These are phyloP conservation scores for Lacerta agilis DNA, from an alignment of 2,797 vertebrate species.

Conservation along the genomic window DNA sequence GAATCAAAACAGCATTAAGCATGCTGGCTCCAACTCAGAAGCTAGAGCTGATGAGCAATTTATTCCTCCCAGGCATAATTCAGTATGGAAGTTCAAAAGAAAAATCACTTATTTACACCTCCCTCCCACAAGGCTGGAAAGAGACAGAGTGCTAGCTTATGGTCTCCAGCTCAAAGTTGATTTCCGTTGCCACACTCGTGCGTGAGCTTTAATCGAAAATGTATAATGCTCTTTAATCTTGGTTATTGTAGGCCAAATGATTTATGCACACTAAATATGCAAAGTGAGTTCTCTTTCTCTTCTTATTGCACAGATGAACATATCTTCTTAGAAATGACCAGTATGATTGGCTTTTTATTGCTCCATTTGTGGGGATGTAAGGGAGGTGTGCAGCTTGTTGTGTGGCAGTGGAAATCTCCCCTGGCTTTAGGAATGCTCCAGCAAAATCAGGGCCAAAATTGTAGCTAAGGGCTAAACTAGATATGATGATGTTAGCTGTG, in stretches of 20 bases:
- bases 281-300: not conserved
- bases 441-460: not conserved
- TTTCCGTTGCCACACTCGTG: not conserved
- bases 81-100: not conserved
- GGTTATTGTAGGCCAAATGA: conserved; percentile 13
- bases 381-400: too few relatives aligned
- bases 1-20: conserved; percentile 3
- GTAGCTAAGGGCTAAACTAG: not conserved
- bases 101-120: not conserved
- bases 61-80: not conserved
- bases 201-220: conserved; percentile 24
- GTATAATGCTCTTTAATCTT: conserved; percentile 30
- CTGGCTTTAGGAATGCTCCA: not conserved
- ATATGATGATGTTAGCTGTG: not conserved
- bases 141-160: not conserved
- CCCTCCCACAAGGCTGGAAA: not conserved
- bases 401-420: not conserved
- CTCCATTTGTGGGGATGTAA: too few relatives aligned
- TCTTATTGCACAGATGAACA: not conserved
- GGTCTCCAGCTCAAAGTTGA: not conserved
- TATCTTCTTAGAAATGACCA: not conserved
- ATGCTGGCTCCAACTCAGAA: not conserved
- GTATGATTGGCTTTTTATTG: not conserved
- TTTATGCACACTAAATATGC: not conserved
- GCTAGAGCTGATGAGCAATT: not conserved